Evolutionary conservation across 2,113 vertebrate genomes (phyloP).

Genomic region (Nettapus auritus): DNA sequence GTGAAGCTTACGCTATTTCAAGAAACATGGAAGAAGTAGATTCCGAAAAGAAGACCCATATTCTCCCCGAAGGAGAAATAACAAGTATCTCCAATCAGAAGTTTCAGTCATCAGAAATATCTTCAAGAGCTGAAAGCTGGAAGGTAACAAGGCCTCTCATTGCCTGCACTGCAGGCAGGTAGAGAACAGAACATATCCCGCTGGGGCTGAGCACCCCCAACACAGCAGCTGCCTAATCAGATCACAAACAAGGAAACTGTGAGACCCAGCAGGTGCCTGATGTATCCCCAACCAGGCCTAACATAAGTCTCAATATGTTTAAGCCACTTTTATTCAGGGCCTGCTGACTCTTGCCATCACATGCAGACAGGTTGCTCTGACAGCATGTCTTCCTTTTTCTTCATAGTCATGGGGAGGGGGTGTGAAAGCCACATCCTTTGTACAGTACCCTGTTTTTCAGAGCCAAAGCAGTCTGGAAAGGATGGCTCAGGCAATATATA

Average conservation of each 20-base stretch:
- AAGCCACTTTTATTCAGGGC: neutral
- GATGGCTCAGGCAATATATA: neutral
- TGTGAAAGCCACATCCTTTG: neutral
- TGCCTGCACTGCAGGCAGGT: neutral
- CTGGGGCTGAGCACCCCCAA: neutral
- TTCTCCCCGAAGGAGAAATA: slow-evolving; percentile 62
- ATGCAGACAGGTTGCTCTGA: neutral
- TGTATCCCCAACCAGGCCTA: neutral
- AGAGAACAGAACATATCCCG: neutral
- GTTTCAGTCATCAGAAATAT: neutral
- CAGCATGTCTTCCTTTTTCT: neutral
- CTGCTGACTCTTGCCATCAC: neutral
- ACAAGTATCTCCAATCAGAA: neutral
- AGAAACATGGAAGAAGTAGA: slow-evolving; percentile 79
- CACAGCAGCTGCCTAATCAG: neutral
- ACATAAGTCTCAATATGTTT: neutral
- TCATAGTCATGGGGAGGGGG: neutral
- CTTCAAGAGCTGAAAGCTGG: neutral
- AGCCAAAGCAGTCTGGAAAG: neutral
- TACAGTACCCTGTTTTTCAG: neutral
- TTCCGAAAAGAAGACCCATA: slow-evolving; percentile 65
- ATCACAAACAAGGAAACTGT: neutral
- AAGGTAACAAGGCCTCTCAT: slow-evolving; percentile 29
- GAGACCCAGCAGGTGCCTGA: neutral
- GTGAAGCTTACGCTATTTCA: slow-evolving; percentile 77